Evolutionary conservation across 2,888 invertebrate species (phyloP), one percentile per base, ranked within the genome.

Genomic region (Artemia sinica): DNA sequence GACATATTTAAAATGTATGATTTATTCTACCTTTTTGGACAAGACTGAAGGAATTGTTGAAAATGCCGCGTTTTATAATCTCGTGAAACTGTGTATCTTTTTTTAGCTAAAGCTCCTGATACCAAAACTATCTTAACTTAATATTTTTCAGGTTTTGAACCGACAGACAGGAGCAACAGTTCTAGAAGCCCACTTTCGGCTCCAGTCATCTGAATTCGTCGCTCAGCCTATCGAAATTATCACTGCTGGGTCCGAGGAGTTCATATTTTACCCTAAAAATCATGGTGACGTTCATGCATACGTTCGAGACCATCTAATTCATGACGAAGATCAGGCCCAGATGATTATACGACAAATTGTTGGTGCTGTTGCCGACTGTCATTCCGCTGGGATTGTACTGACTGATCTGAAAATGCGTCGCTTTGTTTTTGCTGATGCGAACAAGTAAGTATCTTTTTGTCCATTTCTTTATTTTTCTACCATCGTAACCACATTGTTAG

Each of bases 381-480:
- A 97, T 80, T 85, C 86, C 74, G 88, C 89, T 77, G 95, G 94
- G 72, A 88, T 97, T 76, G 90, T 96, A 71, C 83, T 97, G 75
- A 83, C 96, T 76, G 96, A 97, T 81, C 85, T 97, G 77, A 95
- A 96, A 79, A 84, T 96, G 75, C 84, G 94, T 79, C 94, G 95
- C 79, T 95, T 97, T 81, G 94, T 94, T 77, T 96, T 96, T 80
- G 87, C 89, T 72, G 91, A 96, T 80, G 82, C 85, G 74, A 87
- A 91, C 78, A 88, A 89, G 95, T 93, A 80, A 85, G 86, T 41
- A 2, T 41, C 41, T 41, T 41, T 41, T 41, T 41, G 41, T 41
- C 41, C 2, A 41, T 41, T 41, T 41, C 41, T 41, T 1, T 41
- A 41, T 41, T 41, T 1, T 41, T 41, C 41, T 41, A 41, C 41